A percentile compares a stretch with the other conserved stretches of the same genome.
phyloP scores from a whole-genome alignment of 2,113 vertebrate genomes.

The Engraulis encrasicolus region DNA sequence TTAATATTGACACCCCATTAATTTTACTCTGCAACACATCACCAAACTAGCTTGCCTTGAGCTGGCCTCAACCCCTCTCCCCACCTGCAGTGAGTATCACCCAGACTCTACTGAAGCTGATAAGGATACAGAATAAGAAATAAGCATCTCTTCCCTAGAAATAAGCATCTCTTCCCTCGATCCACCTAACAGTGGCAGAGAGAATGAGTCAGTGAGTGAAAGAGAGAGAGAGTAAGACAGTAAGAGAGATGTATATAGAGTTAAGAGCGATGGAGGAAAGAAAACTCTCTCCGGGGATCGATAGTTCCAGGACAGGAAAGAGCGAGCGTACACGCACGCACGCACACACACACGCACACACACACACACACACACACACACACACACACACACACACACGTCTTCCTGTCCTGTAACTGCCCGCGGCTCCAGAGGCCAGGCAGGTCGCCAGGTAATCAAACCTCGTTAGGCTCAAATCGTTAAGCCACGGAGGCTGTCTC shows the following conservation, averaged over 20 bases:
- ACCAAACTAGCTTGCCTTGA: too few relatives aligned
- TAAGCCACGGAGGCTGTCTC: background rate
- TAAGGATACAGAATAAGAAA: background rate
- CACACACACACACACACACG: too few relatives aligned
- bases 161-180: background rate
- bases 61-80: background rate
- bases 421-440: background rate
- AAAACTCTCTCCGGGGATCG: background rate
- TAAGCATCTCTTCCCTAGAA: too few relatives aligned
- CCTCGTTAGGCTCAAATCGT: background rate
- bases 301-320: conserved; percentile 7
- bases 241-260: too few relatives aligned
- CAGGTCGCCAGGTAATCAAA: conserved; percentile 1
- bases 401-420: background rate
- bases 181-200: background rate
- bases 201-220: background rate
- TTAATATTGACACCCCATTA: too few relatives aligned
- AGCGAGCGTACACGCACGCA: background rate
- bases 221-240: background rate
- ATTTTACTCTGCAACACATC: too few relatives aligned
- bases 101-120: background rate
- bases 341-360: too few relatives aligned
- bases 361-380: too few relatives aligned
- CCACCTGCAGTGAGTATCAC: background rate
- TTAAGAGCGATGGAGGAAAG: too few relatives aligned